phyloP scores from a whole-genome alignment of 2,797 vertebrate species.

The Sitta carolinensis region DNA sequence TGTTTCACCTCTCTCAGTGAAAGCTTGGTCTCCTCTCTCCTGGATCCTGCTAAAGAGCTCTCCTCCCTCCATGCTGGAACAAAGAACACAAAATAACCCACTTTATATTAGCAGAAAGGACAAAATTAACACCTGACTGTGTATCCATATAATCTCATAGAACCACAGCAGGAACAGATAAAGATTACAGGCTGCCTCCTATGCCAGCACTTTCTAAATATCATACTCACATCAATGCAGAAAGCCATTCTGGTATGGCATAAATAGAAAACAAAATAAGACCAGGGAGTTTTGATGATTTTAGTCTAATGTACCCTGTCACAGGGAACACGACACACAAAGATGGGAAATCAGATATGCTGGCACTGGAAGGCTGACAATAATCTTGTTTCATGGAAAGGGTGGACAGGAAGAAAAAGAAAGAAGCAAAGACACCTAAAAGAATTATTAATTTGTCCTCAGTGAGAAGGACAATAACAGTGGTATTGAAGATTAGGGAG shows the following conservation, averaged over 20 bases:
- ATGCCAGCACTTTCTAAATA: background rate
- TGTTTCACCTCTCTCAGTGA: conserved; percentile 92
- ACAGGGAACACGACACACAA: background rate
- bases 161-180: background rate
- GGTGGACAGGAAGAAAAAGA: background rate
- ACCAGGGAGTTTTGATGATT: background rate
- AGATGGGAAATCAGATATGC: background rate
- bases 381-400: background rate
- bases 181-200: background rate
- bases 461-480: background rate
- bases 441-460: background rate
- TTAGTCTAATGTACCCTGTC: background rate
- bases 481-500: background rate
- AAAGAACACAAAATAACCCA: background rate
- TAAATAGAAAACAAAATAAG: background rate
- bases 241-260: background rate
- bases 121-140: background rate
- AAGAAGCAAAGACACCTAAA: background rate
- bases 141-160: background rate
- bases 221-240: background rate
- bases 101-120: background rate
- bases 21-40: conserved; percentile 95
- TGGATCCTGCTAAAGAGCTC: conserved; percentile 97
- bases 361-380: background rate
- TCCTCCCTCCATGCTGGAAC: conserved; percentile 93